Evolutionary conservation across 2,797 vertebrate genomes (phyloP), one percentile per base, ranked within the genome.

Genomic region (Myotis pilosus): DNA sequence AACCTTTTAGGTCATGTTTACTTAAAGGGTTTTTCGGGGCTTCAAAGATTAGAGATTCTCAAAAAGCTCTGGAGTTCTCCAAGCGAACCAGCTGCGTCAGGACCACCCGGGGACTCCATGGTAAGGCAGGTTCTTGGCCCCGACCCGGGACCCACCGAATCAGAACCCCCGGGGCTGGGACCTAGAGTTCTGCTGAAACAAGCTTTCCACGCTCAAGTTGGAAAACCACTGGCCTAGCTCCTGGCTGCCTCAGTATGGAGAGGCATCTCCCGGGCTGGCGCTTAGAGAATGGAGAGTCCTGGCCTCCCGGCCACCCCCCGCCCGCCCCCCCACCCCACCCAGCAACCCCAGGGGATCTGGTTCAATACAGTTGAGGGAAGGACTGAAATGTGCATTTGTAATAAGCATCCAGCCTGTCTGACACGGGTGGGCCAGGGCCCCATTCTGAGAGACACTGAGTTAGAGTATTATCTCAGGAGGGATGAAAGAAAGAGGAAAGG

Each of bases 371-470:
- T 36, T 72, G 33, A 44, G 30, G 17, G 57, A 47, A 87, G 30
- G 38, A 38, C 69, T 85, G n/a, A 49, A 47, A 41, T 62, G 17
- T 13, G 17, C 36, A 83, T 94, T 92, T 86, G 86, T 81, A 41
- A 74, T 81, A 92, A 81, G 76, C 64, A 91, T 8, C 12, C 38
- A 47, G 5, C 2, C 38, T 80, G 28, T 81, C 64, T 76, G 72
- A 69, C 11, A 17, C 17, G 76, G 9, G 22, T 51, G 30, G 10
- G 38, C 20, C 23, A 76, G 17, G 23, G 44, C 6, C 16, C 51
- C 33, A 85, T 44, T 88, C 78, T 76, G 69, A 96, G 76, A 92
- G 90, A 71, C 30, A 44, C 2, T 60, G 55, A 94, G 16, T 72
- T 84, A 41, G 10, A 49, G 17, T 20, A 60, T 25, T 36, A 6